Evolutionary conservation across 1,140 invertebrate species (phyloP).

Genomic region (Lordiphosa stackelbergi): DNA sequence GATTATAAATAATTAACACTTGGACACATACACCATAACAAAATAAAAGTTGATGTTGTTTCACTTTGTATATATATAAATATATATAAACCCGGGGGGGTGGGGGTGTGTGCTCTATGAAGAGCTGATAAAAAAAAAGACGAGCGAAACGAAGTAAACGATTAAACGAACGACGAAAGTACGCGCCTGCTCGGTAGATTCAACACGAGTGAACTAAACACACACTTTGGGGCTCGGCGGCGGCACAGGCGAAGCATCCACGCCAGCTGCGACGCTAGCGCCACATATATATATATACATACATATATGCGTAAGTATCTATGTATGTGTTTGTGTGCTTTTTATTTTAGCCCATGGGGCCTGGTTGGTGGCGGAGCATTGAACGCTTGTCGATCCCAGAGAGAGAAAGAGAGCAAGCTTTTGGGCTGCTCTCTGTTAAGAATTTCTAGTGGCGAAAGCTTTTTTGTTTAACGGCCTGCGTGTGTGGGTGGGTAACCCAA

Average conservation of each 20-base stretch:
- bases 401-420: slow-evolving; percentile 15
- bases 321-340: slow-evolving; percentile 13
- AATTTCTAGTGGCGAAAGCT: slow-evolving; percentile 47
- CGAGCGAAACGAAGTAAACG: slow-evolving; percentile 40
- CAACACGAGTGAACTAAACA: slow-evolving; percentile 55
- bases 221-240: slow-evolving; percentile 25
- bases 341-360: slow-evolving; percentile 12
- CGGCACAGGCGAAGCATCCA: slow-evolving; percentile 20
- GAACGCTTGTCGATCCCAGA: slow-evolving; percentile 50
- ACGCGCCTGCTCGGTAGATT: slow-evolving; percentile 70
- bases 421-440: slow-evolving; percentile 16
- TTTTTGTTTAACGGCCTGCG: background rate
- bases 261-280: slow-evolving; percentile 21
- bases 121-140: slow-evolving; percentile 23
- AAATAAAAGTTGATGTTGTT: slow-evolving; percentile 38
- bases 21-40: slow-evolving; percentile 40
- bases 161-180: slow-evolving; percentile 47
- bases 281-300: too few relatives aligned
- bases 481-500: slow-evolving; percentile 29
- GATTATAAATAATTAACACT: slow-evolving; percentile 38
- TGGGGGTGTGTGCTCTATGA: too few relatives aligned
- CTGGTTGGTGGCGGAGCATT: slow-evolving; percentile 46
- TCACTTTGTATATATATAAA: slow-evolving; percentile 21
- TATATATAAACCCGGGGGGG: too few relatives aligned
- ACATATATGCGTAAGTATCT: slow-evolving; percentile 16